Percentiles rank a stretch among this genome's conserved stretches.
These are phyloP conservation scores for Leiothrix lutea DNA, from an alignment of 2,113 vertebrate genomes.

Conservation along the genomic window DNA sequence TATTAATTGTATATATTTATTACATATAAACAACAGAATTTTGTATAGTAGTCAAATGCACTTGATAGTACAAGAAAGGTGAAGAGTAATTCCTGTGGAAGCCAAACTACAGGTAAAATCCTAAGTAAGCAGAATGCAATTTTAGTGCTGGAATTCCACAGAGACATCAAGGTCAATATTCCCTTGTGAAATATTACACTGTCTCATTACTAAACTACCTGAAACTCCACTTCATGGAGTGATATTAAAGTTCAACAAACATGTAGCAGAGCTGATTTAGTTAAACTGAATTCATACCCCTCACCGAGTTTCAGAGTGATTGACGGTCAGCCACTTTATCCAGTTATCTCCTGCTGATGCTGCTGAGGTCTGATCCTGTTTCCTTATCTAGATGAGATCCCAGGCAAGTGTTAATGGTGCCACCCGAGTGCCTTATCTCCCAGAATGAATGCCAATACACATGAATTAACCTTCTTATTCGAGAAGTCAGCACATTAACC, in stretches of 20 bases:
- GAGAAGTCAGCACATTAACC: neutral
- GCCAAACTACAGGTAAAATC: neutral
- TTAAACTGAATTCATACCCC: neutral
- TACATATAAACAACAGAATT: neutral
- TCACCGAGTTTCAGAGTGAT: neutral
- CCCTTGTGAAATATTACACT: neutral
- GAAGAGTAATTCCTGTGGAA: neutral
- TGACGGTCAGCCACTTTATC: fast-evolving
- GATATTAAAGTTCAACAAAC: neutral
- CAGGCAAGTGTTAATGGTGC: neutral
- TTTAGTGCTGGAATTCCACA: neutral
- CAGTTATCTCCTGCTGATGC: neutral
- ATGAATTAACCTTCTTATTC: neutral
- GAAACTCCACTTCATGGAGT: neutral
- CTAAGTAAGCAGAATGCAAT: neutral
- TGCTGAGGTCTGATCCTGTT: neutral
- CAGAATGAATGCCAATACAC: neutral
- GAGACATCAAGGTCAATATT: neutral
- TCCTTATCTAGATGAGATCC: neutral
- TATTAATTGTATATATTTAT: neutral
- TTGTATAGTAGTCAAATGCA: neutral
- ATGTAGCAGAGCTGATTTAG: neutral
- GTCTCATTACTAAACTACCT: neutral
- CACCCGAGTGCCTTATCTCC: neutral
- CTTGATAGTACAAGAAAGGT: neutral